Conservation (phyloP, 2,797 vertebrate genomes). For the Emys orbicularis region DNA sequence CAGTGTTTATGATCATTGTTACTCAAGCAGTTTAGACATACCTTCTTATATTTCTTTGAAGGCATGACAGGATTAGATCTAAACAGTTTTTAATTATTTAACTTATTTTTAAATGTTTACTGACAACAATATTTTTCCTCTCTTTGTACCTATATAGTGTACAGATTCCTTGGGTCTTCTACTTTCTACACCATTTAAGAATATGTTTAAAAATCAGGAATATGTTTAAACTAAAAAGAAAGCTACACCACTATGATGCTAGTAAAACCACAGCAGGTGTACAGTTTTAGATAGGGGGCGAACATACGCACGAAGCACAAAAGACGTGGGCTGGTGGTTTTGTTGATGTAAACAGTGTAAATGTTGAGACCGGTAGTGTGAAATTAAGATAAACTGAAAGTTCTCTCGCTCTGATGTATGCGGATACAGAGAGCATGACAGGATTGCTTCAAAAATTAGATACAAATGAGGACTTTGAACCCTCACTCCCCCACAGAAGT, state of each 20-base stretch:
- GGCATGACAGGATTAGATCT: not conserved
- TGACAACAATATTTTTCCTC: not conserved
- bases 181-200: not conserved
- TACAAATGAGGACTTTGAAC: not conserved
- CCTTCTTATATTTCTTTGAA: not conserved
- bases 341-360: not conserved
- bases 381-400: not conserved
- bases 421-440: not conserved
- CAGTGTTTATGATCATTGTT: not conserved
- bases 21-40: not conserved
- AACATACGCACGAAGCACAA: not conserved
- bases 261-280: not conserved
- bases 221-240: not conserved
- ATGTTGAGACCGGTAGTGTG: not conserved
- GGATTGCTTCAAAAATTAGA: not conserved
- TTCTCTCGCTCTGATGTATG: not conserved
- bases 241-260: not conserved
- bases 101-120: not conserved
- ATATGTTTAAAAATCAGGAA: not conserved
- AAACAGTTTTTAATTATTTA: not conserved
- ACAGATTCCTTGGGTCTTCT: not conserved
- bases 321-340: not conserved
- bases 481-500: fast-evolving
- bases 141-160: not conserved
- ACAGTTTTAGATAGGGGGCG: not conserved